Evolutionary conservation across 2,888 invertebrate genomes (phyloP).

Genomic region (Phasia obesa): DNA sequence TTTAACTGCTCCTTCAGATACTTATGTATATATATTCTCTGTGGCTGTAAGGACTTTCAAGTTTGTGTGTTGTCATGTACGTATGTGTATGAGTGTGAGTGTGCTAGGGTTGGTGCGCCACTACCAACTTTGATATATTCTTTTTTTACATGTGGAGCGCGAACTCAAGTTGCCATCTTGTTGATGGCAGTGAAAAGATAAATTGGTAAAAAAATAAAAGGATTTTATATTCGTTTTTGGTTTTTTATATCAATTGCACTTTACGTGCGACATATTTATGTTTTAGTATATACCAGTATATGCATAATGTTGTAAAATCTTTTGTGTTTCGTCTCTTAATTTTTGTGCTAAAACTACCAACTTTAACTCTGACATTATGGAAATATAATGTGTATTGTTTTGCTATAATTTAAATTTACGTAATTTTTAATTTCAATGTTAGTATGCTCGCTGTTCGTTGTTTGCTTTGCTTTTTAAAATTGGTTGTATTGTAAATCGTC

Average conservation of each 20-base stretch:
- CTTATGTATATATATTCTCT: background rate
- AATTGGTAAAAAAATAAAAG: conserved; percentile 58
- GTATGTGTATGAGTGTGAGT: conserved; percentile 64
- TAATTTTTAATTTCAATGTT: too few relatives aligned
- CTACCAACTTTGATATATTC: conserved; percentile 38
- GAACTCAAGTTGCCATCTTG: conserved; percentile 83
- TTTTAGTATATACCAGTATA: too few relatives aligned
- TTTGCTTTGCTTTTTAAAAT: too few relatives aligned
- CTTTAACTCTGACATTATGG: too few relatives aligned
- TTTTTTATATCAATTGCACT: background rate
- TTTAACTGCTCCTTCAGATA: conserved; percentile 30
- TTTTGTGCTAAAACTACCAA: too few relatives aligned
- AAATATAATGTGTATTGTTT: too few relatives aligned
- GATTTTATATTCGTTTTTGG: background rate
- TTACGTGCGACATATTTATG: background rate
- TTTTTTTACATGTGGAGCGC: conserved; percentile 80
- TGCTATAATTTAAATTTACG: too few relatives aligned
- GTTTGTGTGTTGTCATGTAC: conserved; percentile 46
- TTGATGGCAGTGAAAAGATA: conserved; percentile 82
- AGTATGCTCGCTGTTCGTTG: too few relatives aligned
- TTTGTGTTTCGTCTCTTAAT: too few relatives aligned
- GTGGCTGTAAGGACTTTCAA: conserved; percentile 20
- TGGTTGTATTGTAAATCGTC: too few relatives aligned
- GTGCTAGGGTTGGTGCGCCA: conserved; percentile 21
- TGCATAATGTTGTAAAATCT: too few relatives aligned